phyloP scores from a whole-genome alignment of 1,140 invertebrate genomes.

The Helicoverpa armigera region DNA sequence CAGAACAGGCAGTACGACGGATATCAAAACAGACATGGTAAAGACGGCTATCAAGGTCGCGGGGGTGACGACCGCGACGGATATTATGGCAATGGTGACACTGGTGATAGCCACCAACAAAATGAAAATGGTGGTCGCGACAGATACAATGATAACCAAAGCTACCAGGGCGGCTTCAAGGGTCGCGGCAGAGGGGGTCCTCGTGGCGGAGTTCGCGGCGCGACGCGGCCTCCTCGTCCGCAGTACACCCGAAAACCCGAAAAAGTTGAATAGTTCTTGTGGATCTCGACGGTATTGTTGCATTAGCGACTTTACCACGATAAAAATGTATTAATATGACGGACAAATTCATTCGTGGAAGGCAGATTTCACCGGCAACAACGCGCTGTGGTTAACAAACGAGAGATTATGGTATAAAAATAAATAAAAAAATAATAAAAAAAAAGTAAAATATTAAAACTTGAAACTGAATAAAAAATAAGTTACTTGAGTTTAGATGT shows the following conservation, averaged over 20 bases:
- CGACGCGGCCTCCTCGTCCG: slow-evolving; percentile 65
- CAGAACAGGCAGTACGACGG: slow-evolving; percentile 75
- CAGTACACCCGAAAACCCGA: slow-evolving; percentile 77
- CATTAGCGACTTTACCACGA: slow-evolving; percentile 47
- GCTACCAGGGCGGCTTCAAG: slow-evolving; percentile 79
- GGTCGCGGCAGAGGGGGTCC: slow-evolving; percentile 75
- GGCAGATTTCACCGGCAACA: slow-evolving; percentile 86
- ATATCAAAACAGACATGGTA: slow-evolving; percentile 74
- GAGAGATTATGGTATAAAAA: slow-evolving; percentile 83
- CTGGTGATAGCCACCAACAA: slow-evolving; percentile 67
- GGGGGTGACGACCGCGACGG: slow-evolving; percentile 68
- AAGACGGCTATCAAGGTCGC: slow-evolving; percentile 74
- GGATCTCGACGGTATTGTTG: slow-evolving; percentile 50
- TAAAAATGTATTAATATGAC: slow-evolving; percentile 55
- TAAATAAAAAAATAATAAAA: slow-evolving; percentile 78
- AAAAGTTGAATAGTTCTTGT: slow-evolving; percentile 72
- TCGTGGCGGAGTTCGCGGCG: slow-evolving; percentile 65
- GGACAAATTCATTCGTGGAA: slow-evolving; percentile 85
- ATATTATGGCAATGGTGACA: slow-evolving; percentile 82
- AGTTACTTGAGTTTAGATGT: slow-evolving; percentile 86
- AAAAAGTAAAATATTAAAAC: slow-evolving; percentile 85
- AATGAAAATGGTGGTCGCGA: slow-evolving; percentile 74
- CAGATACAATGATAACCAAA: slow-evolving; percentile 72
- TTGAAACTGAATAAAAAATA: slow-evolving; percentile 85
- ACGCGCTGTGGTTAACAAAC: slow-evolving; percentile 81